Evolutionary conservation across 2,888 invertebrate genomes (phyloP).

Genomic region (Nasonia oneida): DNA sequence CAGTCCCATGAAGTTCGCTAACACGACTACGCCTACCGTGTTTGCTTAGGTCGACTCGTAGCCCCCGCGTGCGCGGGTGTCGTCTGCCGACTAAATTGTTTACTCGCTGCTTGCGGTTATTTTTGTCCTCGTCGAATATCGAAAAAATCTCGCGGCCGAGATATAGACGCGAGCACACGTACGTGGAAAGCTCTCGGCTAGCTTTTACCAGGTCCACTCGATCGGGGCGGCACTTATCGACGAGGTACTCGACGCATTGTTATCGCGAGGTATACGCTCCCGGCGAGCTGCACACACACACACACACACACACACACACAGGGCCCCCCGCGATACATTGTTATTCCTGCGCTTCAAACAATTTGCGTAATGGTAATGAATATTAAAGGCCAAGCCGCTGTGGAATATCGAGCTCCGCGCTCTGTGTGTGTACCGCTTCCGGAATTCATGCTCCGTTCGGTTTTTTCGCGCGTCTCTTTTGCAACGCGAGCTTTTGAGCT

Average conservation of each 20-base stretch:
- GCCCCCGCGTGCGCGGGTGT: too few relatives aligned
- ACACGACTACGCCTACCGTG: not conserved
- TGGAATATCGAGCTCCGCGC: constrained; percentile 37
- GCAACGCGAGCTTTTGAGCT: constrained; percentile 28
- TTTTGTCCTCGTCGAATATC: too few relatives aligned
- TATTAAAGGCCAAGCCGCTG: constrained; percentile 37
- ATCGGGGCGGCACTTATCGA: not conserved
- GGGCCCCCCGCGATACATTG: not conserved
- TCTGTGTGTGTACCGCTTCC: not conserved
- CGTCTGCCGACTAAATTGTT: not conserved
- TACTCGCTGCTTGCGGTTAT: not conserved
- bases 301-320: not conserved
- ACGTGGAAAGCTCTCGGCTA: not conserved
- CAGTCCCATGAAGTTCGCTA: not conserved
- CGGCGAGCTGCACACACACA: not conserved
- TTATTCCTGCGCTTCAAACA: constrained; percentile 26
- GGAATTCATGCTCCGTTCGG: constrained; percentile 45
- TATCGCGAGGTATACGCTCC: not conserved
- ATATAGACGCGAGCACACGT: not conserved
- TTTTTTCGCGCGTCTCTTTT: constrained; percentile 39
- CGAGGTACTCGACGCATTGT: not conserved
- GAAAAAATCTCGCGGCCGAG: not conserved
- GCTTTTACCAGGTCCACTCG: not conserved
- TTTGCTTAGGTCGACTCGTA: not conserved
- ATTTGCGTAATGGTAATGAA: constrained; percentile 57